Base-by-base conservation (phyloP, 2,797 vertebrate species). In the Morus bassanus region DNA sequence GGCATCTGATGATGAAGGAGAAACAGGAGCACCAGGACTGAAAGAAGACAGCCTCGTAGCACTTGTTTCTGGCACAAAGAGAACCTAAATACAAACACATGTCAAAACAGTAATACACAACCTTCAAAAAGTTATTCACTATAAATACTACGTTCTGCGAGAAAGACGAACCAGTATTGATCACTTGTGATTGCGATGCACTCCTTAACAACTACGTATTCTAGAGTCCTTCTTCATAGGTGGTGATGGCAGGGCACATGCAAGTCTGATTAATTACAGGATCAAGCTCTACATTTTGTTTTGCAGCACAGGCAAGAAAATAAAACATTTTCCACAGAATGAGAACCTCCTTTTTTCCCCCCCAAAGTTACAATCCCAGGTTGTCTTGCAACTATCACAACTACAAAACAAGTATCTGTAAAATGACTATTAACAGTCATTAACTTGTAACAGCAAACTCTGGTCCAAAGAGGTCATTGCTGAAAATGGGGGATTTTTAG, bases 1-100 rank as follows among this genome's bases (percentile, higher is more conserved):
- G 2, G 98, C 98, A 97, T 98, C 98, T 53, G 98, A 98, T 24
- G 98, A 98, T 16, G 98, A 97, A 37, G 98, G 98, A 94, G 98
- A 98, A 74, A 98, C 77, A 2, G 97, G 95, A 94, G 97, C 97
- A 93, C 98, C 97, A 22, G 96, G 92, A 82, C 97, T 98, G 70
- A 95, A 95, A 48, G 97, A 97, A 2, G 96, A 92, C 7, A 98
- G 87, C 27, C 93, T 97, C 5, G 96, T 85, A 91, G 96, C 75
- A 4, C 94, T 85, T 69, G 97, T 88, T 95, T 98, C 97, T 93
- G 98, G 98, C 89, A 98, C 98, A 95, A 98, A 98, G 41, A 98
- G 97, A 91, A 98, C 97, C 98, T 98, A 90, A 69, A 88, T 30
- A 86, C 43, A 93, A 94, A 70, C 24, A 83, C 6, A 12, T 7